Conservation (phyloP, 64 coral and sea anemone genomes). For the Acropora yongei region DNA sequence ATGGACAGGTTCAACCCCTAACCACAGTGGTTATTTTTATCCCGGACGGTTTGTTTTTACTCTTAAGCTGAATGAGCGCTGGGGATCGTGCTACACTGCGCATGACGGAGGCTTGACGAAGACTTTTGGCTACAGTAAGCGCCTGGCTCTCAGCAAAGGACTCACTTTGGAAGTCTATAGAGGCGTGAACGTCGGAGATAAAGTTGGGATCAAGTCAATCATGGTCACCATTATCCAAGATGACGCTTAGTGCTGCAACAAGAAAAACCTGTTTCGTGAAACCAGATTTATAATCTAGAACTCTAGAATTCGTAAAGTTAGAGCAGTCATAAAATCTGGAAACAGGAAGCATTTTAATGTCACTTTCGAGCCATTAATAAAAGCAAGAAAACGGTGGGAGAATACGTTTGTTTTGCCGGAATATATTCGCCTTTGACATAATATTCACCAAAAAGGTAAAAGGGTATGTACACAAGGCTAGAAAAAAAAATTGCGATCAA, state of each 20-base stretch:
- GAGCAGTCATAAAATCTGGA: too few relatives aligned
- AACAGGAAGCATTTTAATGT: too few relatives aligned
- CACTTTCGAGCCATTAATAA: too few relatives aligned
- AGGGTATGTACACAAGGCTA: too few relatives aligned
- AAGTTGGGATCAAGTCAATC: slow-evolving; percentile 19
- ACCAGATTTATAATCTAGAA: too few relatives aligned
- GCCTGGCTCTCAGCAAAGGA: slow-evolving; percentile 8
- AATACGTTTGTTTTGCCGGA: too few relatives aligned
- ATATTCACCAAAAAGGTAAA: too few relatives aligned
- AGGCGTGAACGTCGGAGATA: neutral
- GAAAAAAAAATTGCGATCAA: too few relatives aligned
- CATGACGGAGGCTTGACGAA: slow-evolving; percentile 15
- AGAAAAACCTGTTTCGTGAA: too few relatives aligned
- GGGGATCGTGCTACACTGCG: slow-evolving; percentile 32
- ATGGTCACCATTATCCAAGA: slow-evolving; percentile 31
- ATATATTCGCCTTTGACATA: too few relatives aligned
- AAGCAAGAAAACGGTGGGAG: too few relatives aligned
- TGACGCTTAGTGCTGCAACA: neutral
- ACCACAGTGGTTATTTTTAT: neutral
- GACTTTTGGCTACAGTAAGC: slow-evolving; percentile 10
- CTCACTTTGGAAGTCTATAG: slow-evolving; percentile 27
- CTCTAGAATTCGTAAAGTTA: too few relatives aligned
- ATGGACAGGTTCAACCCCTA: neutral
- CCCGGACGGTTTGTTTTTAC: slow-evolving; percentile 44
- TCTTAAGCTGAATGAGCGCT: slow-evolving; percentile 36